These are phyloP conservation scores for Calidris pygmaea DNA, from an alignment of 2,113 vertebrate genomes.

Conservation along the genomic window DNA sequence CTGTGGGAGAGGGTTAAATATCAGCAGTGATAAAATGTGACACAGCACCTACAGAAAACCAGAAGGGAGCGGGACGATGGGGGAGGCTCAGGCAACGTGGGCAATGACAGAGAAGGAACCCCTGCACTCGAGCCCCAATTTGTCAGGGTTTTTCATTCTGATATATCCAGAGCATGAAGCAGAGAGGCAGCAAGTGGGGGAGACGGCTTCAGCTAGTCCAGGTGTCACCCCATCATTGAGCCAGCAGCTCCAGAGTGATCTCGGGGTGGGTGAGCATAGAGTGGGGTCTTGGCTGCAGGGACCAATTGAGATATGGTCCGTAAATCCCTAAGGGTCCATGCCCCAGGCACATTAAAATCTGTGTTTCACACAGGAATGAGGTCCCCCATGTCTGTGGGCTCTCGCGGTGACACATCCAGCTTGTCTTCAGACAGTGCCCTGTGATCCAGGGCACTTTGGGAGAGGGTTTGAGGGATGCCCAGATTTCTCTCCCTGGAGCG, in stretches of 20 bases:
- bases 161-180: not conserved
- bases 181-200: not conserved
- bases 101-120: not conserved
- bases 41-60: not conserved
- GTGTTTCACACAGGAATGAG: not conserved
- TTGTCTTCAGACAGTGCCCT: not conserved
- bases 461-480: not conserved
- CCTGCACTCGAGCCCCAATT: not conserved
- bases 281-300: not conserved
- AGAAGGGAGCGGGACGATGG: not conserved
- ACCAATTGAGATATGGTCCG: too few relatives aligned
- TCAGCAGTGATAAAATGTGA: not conserved
- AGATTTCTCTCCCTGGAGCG: not conserved
- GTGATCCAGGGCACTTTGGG: not conserved
- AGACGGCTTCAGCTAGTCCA: not conserved
- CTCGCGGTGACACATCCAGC: not conserved
- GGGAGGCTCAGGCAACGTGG: not conserved
- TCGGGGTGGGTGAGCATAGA: not conserved
- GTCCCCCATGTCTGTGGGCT: not conserved
- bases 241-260: not conserved
- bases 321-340: fast-evolving
- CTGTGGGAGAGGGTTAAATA: not conserved
- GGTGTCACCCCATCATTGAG: not conserved
- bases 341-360: too few relatives aligned
- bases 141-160: not conserved